Conservation (phyloP, 2,113 vertebrate genomes). For the Pelvicachromis taeniatus region DNA sequence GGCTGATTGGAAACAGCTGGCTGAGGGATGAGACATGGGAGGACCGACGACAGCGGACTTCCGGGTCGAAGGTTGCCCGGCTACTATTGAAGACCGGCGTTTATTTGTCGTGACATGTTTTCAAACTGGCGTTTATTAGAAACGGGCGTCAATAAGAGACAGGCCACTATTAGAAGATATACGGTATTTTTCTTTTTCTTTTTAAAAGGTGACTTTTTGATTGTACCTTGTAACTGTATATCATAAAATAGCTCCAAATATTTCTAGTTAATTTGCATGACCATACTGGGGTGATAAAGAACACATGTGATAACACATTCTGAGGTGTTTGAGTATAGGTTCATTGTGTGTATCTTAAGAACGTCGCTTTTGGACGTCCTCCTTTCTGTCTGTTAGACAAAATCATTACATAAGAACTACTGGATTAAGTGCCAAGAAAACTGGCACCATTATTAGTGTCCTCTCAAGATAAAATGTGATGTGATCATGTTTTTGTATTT, state of each 20-base stretch:
- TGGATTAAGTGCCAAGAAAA: background rate
- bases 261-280: background rate
- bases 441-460: background rate
- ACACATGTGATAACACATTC: background rate
- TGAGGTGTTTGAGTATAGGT: background rate
- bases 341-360: background rate
- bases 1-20: too few species aligned
- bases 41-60: too few species aligned
- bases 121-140: too few species aligned
- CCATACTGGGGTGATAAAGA: background rate
- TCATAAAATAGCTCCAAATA: background rate
- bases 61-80: too few species aligned
- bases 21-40: too few species aligned
- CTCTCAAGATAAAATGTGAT: accelerated
- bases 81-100: too few species aligned
- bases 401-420: background rate
- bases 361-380: background rate
- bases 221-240: background rate
- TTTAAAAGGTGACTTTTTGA: background rate
- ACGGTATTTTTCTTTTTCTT: too few species aligned
- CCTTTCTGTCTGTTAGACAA: background rate
- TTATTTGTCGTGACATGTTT: too few species aligned
- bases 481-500: background rate
- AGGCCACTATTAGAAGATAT: too few species aligned
- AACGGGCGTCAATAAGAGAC: too few species aligned